Percentiles rank a stretch among this genome's conserved stretches.
These are phyloP conservation scores for Cistogaster globosa DNA, from an alignment of 2,888 invertebrate species.

Conservation along the genomic window DNA sequence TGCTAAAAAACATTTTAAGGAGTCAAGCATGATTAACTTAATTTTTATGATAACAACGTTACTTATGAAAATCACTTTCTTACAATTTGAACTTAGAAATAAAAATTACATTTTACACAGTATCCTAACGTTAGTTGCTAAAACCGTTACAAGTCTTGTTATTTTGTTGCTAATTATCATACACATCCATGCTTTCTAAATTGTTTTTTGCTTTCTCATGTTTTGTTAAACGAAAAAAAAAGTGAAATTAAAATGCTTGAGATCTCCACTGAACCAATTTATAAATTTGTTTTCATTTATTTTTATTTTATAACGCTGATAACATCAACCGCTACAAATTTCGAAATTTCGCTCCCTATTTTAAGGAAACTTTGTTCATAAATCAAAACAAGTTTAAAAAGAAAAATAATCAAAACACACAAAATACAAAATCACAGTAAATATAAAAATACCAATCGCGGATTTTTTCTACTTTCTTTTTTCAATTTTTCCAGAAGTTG, in stretches of 20 bases:
- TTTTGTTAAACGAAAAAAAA: neutral
- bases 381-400: constrained; percentile 40
- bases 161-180: neutral
- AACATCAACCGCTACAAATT: neutral
- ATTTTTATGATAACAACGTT: too few species aligned
- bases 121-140: too few species aligned
- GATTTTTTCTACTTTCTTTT: constrained; percentile 79
- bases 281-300: neutral
- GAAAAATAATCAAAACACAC: constrained; percentile 9
- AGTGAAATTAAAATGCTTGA: neutral
- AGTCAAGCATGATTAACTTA: too few species aligned
- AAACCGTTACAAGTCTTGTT: too few species aligned
- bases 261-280: neutral
- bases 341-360: constrained; percentile 7
- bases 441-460: constrained; percentile 76
- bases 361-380: constrained; percentile 4
- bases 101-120: too few species aligned
- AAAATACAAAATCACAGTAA: constrained; percentile 64
- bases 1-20: too few species aligned
- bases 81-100: too few species aligned
- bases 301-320: neutral
- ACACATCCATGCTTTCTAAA: neutral
- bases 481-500: constrained; percentile 82
- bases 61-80: too few species aligned
- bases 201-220: neutral